Evolutionary conservation across 2,888 invertebrate species (phyloP).

Genomic region (Cantharis lateralis): DNA sequence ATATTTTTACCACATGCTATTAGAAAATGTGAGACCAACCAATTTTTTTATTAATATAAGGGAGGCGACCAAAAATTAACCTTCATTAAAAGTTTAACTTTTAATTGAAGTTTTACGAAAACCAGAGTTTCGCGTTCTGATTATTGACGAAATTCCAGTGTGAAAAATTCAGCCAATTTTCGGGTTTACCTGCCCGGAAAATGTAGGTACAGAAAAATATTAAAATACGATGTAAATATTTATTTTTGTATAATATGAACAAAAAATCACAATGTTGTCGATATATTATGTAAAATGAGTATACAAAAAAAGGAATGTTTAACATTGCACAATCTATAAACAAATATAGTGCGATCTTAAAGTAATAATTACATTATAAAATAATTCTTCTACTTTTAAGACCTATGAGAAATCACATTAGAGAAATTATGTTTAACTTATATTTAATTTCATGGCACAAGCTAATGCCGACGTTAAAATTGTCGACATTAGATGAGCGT

Average conservation of each 20-base stretch:
- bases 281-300: neutral
- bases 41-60: neutral
- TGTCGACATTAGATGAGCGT: neutral
- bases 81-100: neutral
- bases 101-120: too few relatives aligned
- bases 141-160: too few relatives aligned
- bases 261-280: neutral
- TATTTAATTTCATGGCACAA: neutral
- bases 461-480: neutral
- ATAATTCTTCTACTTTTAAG: neutral
- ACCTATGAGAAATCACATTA: neutral
- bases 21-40: neutral
- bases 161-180: neutral
- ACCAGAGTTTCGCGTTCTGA: too few relatives aligned
- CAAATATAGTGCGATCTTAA: neutral
- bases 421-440: neutral
- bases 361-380: neutral
- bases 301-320: neutral
- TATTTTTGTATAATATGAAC: neutral
- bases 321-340: neutral
- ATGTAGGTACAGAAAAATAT: neutral
- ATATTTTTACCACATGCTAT: neutral
- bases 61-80: neutral
- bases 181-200: neutral
- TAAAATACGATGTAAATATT: neutral